phyloP scores from a whole-genome alignment of 1,140 invertebrate genomes.

The Neodiprion lecontei region DNA sequence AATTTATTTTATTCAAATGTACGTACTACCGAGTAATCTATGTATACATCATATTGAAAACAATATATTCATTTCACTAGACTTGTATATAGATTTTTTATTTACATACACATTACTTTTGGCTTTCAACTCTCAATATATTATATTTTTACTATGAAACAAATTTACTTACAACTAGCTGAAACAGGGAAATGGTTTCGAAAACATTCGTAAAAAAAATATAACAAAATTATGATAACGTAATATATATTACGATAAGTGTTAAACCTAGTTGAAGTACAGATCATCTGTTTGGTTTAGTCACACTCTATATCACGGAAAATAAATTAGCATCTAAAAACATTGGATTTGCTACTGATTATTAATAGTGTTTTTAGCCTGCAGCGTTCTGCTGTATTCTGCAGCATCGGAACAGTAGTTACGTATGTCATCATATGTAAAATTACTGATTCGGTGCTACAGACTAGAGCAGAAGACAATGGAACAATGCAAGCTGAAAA shows the following conservation, averaged over 20 bases:
- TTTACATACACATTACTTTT: background rate
- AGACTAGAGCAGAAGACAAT: too few species aligned
- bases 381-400: too few species aligned
- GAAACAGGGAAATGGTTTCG: background rate
- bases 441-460: too few species aligned
- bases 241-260: background rate
- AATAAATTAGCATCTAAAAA: too few species aligned
- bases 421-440: too few species aligned
- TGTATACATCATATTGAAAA: background rate
- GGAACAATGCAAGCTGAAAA: too few species aligned
- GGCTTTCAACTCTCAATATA: constrained; percentile 2
- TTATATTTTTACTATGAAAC: background rate
- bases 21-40: background rate
- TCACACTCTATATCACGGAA: too few species aligned
- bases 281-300: background rate
- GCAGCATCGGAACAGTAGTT: too few species aligned
- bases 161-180: background rate
- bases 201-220: background rate
- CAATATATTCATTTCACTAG: background rate
- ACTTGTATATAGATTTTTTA: background rate
- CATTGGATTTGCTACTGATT: too few species aligned
- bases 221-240: background rate
- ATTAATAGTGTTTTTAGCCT: too few species aligned
- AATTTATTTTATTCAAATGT: background rate
- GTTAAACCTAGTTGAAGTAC: background rate